A percentile compares a stretch with the other conserved stretches of the same genome.
These are phyloP conservation scores for Gadus chalcogrammus DNA, from an alignment of 2,113 vertebrate genomes.

Conservation along the genomic window DNA sequence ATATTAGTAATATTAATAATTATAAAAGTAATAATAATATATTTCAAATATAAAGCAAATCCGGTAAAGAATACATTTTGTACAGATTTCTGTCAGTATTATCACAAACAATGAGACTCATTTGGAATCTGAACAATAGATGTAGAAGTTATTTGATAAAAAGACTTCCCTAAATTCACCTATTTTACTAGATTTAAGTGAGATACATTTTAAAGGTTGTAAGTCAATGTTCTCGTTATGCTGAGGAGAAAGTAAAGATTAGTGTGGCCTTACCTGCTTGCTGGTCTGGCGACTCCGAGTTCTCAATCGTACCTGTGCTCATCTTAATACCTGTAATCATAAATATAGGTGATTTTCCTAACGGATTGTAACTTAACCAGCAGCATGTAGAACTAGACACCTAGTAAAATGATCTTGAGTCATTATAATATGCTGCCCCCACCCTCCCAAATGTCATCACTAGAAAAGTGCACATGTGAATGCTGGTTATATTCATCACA, in stretches of 20 bases:
- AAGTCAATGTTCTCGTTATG: too few species aligned
- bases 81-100: too few species aligned
- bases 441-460: neutral
- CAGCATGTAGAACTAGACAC: neutral
- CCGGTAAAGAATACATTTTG: too few species aligned
- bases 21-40: too few species aligned
- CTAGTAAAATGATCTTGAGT: constrained; percentile 1
- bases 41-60: too few species aligned
- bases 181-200: too few species aligned
- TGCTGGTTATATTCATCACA: neutral
- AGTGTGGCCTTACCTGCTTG: neutral
- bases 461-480: neutral
- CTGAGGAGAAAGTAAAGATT: neutral
- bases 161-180: too few species aligned
- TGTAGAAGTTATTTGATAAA: too few species aligned
- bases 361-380: neutral
- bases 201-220: too few species aligned
- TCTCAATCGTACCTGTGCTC: neutral
- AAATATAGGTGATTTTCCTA: constrained; percentile 1
- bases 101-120: too few species aligned
- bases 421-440: neutral
- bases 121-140: too few species aligned
- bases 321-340: constrained; percentile 2
- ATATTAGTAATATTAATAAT: too few species aligned
- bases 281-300: neutral